These are phyloP conservation scores for Mamestra configurata DNA, from an alignment of 1,140 invertebrate species.

Conservation along the genomic window DNA sequence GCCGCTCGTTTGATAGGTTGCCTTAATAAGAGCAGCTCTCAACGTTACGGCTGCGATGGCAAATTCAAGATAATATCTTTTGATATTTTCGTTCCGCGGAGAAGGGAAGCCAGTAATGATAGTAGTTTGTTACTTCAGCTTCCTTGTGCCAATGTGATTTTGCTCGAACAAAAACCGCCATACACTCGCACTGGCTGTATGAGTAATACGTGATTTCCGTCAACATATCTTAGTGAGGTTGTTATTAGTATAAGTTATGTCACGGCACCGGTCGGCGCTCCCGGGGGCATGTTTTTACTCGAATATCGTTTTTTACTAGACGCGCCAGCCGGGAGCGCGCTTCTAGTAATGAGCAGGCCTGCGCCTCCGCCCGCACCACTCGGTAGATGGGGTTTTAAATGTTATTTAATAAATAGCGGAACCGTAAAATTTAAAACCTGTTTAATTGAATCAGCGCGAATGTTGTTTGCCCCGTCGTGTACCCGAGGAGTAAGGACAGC, in stretches of 20 bases:
- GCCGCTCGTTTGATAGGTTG: slow-evolving; percentile 8
- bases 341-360: slow-evolving; percentile 60
- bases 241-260: slow-evolving; percentile 62
- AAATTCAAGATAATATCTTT: slow-evolving; percentile 15
- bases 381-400: slow-evolving; percentile 22
- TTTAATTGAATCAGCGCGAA: slow-evolving; percentile 37
- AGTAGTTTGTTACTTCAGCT: slow-evolving; percentile 18
- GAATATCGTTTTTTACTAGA: slow-evolving; percentile 65
- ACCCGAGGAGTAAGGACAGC: neutral
- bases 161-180: neutral
- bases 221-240: slow-evolving; percentile 61
- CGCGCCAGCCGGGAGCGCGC: slow-evolving; percentile 25
- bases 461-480: neutral
- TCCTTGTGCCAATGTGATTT: slow-evolving; percentile 19
- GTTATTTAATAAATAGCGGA: slow-evolving; percentile 34
- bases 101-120: slow-evolving; percentile 1
- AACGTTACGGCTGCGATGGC: neutral
- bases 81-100: slow-evolving; percentile 18
- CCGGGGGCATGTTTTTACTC: slow-evolving; percentile 62
- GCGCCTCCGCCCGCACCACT: slow-evolving; percentile 22
- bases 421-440: slow-evolving; percentile 44
- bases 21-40: neutral
- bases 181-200: neutral
- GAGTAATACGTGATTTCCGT: slow-evolving; percentile 67
- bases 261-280: slow-evolving; percentile 54